Conservation (phyloP, 2,888 invertebrate genomes). For the Periphyllus acericola region DNA sequence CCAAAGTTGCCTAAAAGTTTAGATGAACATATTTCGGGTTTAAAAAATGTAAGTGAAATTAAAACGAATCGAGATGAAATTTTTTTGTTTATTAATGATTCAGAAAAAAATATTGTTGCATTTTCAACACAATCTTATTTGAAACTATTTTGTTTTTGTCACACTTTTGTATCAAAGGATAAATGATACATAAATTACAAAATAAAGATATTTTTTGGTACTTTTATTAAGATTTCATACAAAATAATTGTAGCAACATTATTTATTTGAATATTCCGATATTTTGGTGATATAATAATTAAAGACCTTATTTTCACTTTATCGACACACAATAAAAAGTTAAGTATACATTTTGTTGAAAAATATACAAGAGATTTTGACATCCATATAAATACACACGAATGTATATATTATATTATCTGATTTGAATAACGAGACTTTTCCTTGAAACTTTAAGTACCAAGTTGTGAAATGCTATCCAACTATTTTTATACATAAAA, state of each 20-base stretch:
- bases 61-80: too few species aligned
- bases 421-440: neutral
- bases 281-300: neutral
- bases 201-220: neutral
- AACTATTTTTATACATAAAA: neutral
- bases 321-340: neutral
- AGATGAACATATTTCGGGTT: too few species aligned
- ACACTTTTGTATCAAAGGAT: neutral
- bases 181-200: neutral
- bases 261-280: neutral
- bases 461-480: neutral
- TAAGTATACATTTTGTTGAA: neutral
- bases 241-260: neutral
- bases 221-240: neutral
- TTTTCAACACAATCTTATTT: too few species aligned
- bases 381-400: neutral
- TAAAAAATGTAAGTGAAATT: too few species aligned
- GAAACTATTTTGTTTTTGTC: neutral
- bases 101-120: too few species aligned
- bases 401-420: neutral
- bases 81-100: too few species aligned
- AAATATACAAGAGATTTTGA: neutral
- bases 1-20: too few species aligned
- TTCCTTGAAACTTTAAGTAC: neutral
- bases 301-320: neutral